Percentiles rank a stretch among this genome's conserved stretches.
Conservation (phyloP, 2,797 vertebrate species). For the Taeniopygia guttata region DNA sequence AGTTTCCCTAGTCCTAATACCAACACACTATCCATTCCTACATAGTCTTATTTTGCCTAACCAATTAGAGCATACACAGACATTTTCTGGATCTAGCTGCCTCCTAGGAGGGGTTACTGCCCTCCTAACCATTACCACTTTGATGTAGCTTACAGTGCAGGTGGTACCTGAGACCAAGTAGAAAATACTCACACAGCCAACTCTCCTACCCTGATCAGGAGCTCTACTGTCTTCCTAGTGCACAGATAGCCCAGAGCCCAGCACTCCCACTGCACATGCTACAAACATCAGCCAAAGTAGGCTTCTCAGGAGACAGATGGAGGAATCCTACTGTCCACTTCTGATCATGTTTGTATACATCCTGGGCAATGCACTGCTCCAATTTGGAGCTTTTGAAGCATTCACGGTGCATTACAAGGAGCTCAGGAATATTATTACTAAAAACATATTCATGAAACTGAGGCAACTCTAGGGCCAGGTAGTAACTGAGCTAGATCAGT, state of each 20-base stretch:
- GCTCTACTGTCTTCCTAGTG: accelerated
- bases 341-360: neutral
- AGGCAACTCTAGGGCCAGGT: neutral
- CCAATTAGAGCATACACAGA: neutral
- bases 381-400: neutral
- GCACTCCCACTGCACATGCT: neutral
- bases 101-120: neutral
- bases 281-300: neutral
- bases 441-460: neutral
- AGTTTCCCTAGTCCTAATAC: neutral
- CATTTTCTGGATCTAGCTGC: neutral
- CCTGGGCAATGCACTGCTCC: neutral
- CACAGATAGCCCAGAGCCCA: neutral
- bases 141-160: neutral
- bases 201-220: neutral
- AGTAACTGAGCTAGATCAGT: neutral
- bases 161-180: neutral
- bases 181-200: neutral
- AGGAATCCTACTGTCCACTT: neutral
- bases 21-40: neutral
- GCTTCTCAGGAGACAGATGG: neutral
- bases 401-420: neutral
- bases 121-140: neutral
- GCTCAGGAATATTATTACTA: neutral
- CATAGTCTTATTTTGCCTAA: neutral